These are phyloP conservation scores for Leptodirus hochenwartii DNA, from an alignment of 2,888 invertebrate genomes.

Conservation along the genomic window DNA sequence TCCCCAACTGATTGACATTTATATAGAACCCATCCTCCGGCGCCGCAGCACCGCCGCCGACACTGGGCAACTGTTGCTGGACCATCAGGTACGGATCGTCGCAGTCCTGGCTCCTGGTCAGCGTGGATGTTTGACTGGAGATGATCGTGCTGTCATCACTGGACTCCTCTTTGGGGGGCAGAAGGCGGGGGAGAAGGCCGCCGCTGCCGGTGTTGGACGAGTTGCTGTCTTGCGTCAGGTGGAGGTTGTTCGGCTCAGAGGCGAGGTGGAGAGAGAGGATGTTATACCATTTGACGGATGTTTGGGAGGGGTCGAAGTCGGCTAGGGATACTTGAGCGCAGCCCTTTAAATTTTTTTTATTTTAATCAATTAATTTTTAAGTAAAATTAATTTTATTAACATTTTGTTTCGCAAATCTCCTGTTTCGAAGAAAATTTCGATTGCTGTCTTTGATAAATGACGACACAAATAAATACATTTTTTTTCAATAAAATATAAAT, in stretches of 20 bases:
- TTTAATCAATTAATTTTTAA: no score
- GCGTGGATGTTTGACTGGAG: constrained; percentile 88
- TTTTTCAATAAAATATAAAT: no score
- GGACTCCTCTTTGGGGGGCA: constrained; percentile 59
- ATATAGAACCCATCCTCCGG: no score
- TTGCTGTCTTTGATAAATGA: no score
- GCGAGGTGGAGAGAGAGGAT: constrained; percentile 69
- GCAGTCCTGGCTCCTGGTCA: constrained; percentile 70
- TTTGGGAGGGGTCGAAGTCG: constrained; percentile 72
- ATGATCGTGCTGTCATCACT: constrained; percentile 95
- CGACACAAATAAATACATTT: no score
- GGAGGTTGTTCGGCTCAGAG: constrained; percentile 33
- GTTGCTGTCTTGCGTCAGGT: constrained; percentile 33
- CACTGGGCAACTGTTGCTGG: no score
- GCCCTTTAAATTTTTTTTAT: constrained; percentile 50
- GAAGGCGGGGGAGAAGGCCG: constrained; percentile 13
- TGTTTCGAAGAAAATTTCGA: constrained; percentile 13
- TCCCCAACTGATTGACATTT: constrained; percentile 34
- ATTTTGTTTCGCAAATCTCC: no score
- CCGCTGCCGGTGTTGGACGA: constrained; percentile 22
- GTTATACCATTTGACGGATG: constrained; percentile 87
- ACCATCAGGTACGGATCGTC: constrained; percentile 30
- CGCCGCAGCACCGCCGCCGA: no score
- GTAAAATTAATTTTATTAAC: no score
- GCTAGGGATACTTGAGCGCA: constrained; percentile 91